phyloP scores from a whole-genome alignment of 2,888 invertebrate species.

The Timema podura region DNA sequence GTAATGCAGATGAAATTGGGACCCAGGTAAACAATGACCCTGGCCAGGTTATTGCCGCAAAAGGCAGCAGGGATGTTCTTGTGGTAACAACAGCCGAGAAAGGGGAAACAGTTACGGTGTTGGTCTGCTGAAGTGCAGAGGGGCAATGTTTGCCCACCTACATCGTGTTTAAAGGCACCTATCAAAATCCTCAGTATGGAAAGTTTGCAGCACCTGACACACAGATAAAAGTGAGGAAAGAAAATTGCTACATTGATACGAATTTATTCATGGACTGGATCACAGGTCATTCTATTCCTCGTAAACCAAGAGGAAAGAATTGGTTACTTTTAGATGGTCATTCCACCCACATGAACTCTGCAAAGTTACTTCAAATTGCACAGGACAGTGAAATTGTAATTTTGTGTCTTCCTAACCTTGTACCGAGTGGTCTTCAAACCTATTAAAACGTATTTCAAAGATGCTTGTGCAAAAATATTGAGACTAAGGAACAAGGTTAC shows the following conservation, averaged over 20 bases:
- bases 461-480: too few relatives aligned
- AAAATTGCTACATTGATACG: constrained; percentile 35
- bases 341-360: constrained; percentile 34
- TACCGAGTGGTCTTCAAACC: constrained; percentile 35
- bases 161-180: constrained; percentile 29
- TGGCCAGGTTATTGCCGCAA: background rate
- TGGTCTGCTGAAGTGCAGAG: constrained; percentile 31
- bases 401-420: constrained; percentile 29
- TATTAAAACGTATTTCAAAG: too few relatives aligned
- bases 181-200: constrained; percentile 36
- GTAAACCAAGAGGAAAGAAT: constrained; percentile 35
- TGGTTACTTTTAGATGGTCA: constrained; percentile 38
- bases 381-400: constrained; percentile 34
- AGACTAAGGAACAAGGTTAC: too few relatives aligned
- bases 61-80: background rate
- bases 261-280: constrained; percentile 35
- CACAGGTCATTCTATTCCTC: constrained; percentile 32
- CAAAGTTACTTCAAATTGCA: constrained; percentile 35
- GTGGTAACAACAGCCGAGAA: background rate
- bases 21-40: constrained; percentile 29
- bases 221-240: constrained; percentile 29
- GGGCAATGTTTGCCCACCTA: constrained; percentile 32
- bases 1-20: constrained; percentile 9
- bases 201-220: constrained; percentile 33
- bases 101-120: background rate